These are phyloP conservation scores for Monarcha castaneiventris DNA, from an alignment of 2,113 vertebrate species.

Conservation along the genomic window DNA sequence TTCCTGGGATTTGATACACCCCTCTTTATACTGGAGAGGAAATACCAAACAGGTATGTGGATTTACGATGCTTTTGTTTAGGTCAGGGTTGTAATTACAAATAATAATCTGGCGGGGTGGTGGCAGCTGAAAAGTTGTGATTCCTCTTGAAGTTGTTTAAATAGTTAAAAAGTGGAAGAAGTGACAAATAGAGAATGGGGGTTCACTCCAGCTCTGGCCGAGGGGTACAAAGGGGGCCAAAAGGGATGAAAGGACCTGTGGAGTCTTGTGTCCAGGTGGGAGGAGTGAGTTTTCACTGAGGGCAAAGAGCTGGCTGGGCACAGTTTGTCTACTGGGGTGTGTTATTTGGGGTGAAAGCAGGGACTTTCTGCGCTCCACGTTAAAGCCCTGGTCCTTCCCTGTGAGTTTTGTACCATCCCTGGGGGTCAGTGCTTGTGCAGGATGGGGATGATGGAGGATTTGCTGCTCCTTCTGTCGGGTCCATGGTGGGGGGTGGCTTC, in stretches of 20 bases:
- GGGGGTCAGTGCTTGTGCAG: neutral
- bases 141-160: neutral
- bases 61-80: neutral
- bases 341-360: neutral
- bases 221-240: neutral
- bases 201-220: accelerated
- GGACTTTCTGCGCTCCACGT: accelerated
- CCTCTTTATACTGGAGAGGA: neutral
- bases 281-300: neutral
- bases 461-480: accelerated
- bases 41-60: slow-evolving; percentile 57
- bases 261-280: neutral
- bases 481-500: accelerated
- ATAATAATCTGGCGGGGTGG: neutral
- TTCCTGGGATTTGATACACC: neutral
- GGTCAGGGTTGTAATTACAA: neutral
- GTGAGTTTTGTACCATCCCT: neutral
- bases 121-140: neutral
- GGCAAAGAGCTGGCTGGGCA: neutral
- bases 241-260: neutral
- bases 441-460: neutral
- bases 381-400: neutral
- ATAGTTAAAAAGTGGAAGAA: neutral
- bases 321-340: neutral
- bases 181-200: neutral